These are phyloP conservation scores for Therioaphis trifolii DNA, from an alignment of 2,888 invertebrate species.

Conservation along the genomic window DNA sequence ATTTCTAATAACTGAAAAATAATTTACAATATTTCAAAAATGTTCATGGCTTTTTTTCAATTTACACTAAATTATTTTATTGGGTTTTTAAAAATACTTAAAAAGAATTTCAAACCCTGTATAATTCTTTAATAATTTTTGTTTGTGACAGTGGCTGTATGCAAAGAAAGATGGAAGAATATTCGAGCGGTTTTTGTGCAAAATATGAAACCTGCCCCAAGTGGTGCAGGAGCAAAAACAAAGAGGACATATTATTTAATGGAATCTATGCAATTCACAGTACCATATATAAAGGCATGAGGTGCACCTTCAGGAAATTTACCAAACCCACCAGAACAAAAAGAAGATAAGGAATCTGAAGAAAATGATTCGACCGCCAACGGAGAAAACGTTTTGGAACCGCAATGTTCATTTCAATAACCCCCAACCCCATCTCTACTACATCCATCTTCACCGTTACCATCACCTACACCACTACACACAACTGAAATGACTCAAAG, in stretches of 20 bases:
- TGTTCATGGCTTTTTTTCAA: no score
- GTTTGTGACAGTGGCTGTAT: not conserved
- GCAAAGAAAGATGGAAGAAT: constrained; percentile 2
- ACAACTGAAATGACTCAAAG: no score
- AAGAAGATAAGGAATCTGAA: constrained; percentile 18
- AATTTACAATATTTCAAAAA: no score
- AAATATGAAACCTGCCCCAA: not conserved
- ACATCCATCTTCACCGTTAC: no score
- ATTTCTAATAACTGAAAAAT: no score
- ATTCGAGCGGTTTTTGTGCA: constrained; percentile 1
- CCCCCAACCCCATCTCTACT: no score
- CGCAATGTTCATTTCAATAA: not conserved
- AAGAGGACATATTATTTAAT: constrained; percentile 10
- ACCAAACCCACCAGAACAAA: not conserved
- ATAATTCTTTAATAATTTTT: no score
- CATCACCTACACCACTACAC: no score
- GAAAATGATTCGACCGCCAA: not conserved
- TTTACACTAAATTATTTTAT: not conserved
- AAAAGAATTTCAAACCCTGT: not conserved
- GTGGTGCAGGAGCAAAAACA: constrained; percentile 3
- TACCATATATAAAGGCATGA: constrained; percentile 7
- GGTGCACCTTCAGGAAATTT: not conserved
- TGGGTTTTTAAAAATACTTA: not conserved
- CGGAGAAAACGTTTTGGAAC: no score
- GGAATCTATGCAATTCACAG: constrained; percentile 15